These are phyloP conservation scores for Acanthosoma haemorrhoidale DNA, from an alignment of 2,888 invertebrate species.

Conservation along the genomic window DNA sequence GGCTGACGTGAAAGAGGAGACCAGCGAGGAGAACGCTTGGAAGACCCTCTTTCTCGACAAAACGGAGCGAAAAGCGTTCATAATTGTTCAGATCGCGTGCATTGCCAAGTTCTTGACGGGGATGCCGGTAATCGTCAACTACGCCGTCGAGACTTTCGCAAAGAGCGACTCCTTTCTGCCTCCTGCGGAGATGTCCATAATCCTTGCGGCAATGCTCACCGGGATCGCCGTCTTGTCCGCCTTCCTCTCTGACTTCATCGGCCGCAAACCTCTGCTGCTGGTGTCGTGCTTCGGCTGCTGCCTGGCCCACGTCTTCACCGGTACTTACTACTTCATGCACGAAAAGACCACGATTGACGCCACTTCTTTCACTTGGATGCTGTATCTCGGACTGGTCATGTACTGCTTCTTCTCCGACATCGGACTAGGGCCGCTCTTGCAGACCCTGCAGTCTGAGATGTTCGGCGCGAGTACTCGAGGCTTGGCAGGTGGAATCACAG, in stretches of 20 bases:
- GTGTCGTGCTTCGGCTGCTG: conserved; percentile 31
- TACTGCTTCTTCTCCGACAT: conserved; percentile 33
- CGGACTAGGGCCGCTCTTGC: conserved; percentile 36
- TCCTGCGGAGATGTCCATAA: conserved; percentile 21
- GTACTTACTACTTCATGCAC: conserved; percentile 32
- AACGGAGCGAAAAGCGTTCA: conserved; percentile 30
- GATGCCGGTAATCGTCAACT: conserved; percentile 29
- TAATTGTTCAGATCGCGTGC: conserved; percentile 29
- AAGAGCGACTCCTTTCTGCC: not conserved
- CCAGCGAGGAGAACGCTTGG: conserved; percentile 22
- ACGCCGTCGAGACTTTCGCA: conserved; percentile 33
- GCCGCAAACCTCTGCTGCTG: conserved; percentile 36
- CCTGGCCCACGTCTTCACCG: conserved; percentile 28
- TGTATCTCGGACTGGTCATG: conserved; percentile 22
- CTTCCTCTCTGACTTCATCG: conserved; percentile 32
- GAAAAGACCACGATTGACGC: conserved; percentile 31
- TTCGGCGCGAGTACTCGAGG: conserved; percentile 39
- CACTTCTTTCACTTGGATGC: conserved; percentile 27
- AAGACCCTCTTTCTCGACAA: conserved; percentile 29
- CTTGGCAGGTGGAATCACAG: conserved; percentile 33
- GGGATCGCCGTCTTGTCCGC: conserved; percentile 31
- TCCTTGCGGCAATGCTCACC: conserved; percentile 27
- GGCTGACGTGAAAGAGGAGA: conserved; percentile 21
- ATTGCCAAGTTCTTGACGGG: conserved; percentile 32
- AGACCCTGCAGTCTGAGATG: conserved; percentile 38